Percentiles rank a stretch among this genome's conserved stretches.
Evolutionary conservation across 2,888 invertebrate genomes (phyloP).

Genomic region (Acanthosoma haemorrhoidale): DNA sequence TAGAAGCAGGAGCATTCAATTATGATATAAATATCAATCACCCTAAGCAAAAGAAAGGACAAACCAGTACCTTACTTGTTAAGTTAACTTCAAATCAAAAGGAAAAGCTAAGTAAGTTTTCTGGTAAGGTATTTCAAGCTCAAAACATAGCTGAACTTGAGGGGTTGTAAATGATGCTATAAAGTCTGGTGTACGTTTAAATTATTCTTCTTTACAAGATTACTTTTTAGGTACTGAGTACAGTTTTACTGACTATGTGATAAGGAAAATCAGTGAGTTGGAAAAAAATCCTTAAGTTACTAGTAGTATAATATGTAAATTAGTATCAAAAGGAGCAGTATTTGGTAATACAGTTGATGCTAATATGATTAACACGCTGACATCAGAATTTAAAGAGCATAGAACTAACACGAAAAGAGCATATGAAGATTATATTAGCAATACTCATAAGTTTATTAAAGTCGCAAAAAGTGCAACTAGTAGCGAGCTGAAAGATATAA

Average conservation of each 20-base stretch:
- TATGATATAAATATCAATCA: not conserved
- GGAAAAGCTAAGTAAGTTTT: not conserved
- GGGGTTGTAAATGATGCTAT: constrained; percentile 11
- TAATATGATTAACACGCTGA: not conserved
- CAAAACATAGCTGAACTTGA: constrained; percentile 6
- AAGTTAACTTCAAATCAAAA: constrained; percentile 1
- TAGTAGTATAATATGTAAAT: not conserved
- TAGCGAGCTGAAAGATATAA: constrained; percentile 13
- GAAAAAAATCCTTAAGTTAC: not conserved
- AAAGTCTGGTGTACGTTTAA: not conserved
- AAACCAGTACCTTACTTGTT: not conserved
- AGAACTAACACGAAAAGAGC: not conserved
- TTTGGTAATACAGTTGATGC: not conserved
- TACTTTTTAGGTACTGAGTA: not conserved
- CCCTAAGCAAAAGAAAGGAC: not conserved
- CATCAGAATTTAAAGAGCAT: constrained; percentile 6
- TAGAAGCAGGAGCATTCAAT: constrained; percentile 18
- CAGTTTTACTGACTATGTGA: not conserved
- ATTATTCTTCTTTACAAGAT: not conserved
- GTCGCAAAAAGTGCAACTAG: constrained; percentile 11
- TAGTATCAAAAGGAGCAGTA: constrained; percentile 5
- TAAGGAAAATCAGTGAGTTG: constrained; percentile 20
- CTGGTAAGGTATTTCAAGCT: not conserved
- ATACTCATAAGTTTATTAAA: constrained; percentile 4
- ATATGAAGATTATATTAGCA: constrained; percentile 1